Conservation (phyloP, 2,888 invertebrate genomes). For the Acleris laterana region DNA sequence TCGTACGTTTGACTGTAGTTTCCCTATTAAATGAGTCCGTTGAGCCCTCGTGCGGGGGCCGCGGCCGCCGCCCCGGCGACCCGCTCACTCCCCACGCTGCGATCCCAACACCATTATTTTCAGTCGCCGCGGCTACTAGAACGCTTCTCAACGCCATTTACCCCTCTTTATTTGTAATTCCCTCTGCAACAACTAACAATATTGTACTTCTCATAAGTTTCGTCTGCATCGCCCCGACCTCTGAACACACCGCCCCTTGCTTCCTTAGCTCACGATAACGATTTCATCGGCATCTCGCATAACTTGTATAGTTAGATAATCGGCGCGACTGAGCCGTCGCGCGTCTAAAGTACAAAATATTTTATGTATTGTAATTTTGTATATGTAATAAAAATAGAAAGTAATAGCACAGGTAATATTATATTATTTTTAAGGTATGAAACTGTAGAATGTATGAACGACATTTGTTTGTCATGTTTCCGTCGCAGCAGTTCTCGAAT, state of each 20-base stretch:
- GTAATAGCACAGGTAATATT: slow-evolving; percentile 75
- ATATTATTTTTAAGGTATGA: slow-evolving; percentile 78
- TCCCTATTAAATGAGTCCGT: not conserved
- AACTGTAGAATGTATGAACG: slow-evolving; percentile 67
- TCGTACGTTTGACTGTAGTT: too few species aligned
- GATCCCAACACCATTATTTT: slow-evolving; percentile 5
- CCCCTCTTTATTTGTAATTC: slow-evolving; percentile 18
- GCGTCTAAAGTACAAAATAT: slow-evolving; percentile 83
- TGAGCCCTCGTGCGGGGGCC: not conserved
- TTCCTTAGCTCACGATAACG: slow-evolving; percentile 25
- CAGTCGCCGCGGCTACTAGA: slow-evolving; percentile 15
- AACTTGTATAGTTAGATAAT: slow-evolving; percentile 67
- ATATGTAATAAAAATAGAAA: slow-evolving; percentile 73
- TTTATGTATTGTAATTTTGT: slow-evolving; percentile 82
- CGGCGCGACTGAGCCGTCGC: slow-evolving; percentile 73
- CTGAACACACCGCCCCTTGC: slow-evolving; percentile 25
- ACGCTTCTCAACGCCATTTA: slow-evolving; percentile 26
- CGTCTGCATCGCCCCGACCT: slow-evolving; percentile 44
- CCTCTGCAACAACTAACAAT: slow-evolving; percentile 65
- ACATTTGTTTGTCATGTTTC: slow-evolving; percentile 78
- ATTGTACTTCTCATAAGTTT: slow-evolving; percentile 81
- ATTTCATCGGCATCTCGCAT: slow-evolving; percentile 55
- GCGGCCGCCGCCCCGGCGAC: slow-evolving; percentile 1
- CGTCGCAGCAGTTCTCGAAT: slow-evolving; percentile 81
- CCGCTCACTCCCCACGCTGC: slow-evolving; percentile 1